Conservation (phyloP, 2,888 invertebrate genomes). For the Meghimatium bilineatum region DNA sequence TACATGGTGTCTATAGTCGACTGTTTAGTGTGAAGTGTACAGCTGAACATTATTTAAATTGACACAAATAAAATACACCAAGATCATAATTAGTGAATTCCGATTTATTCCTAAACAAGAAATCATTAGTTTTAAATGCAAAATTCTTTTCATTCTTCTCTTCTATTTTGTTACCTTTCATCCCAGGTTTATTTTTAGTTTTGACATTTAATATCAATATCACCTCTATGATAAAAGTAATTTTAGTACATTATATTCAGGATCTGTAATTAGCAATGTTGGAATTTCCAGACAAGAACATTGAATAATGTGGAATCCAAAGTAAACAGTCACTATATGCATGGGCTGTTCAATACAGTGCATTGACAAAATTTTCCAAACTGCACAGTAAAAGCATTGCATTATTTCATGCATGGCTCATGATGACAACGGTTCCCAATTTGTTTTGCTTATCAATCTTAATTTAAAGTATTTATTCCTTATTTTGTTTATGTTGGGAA, state of each 20-base stretch:
- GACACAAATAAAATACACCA: neutral
- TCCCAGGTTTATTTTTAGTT: neutral
- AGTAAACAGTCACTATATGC: conserved; percentile 7
- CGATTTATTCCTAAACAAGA: neutral
- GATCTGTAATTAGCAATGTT: neutral
- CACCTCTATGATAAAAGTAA: neutral
- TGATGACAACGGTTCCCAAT: neutral
- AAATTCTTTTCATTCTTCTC: neutral
- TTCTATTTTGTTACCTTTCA: neutral
- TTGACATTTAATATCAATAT: neutral
- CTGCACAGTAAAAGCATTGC: neutral
- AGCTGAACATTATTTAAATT: too few species aligned
- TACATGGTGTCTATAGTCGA: too few species aligned
- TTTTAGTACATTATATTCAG: neutral
- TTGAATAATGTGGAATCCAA: neutral
- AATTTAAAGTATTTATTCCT: neutral
- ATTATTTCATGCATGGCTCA: conserved; percentile 22
- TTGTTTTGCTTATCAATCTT: neutral
- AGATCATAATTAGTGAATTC: neutral
- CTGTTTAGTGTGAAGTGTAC: too few species aligned
- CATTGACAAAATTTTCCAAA: neutral
- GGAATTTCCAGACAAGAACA: neutral
- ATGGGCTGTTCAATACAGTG: conserved; percentile 28
- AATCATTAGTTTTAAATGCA: neutral
- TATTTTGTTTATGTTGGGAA: neutral